Percentiles rank a stretch among this genome's conserved stretches.
These are phyloP conservation scores for Hucho hucho DNA, from an alignment of 2,113 vertebrate genomes.

Conservation along the genomic window DNA sequence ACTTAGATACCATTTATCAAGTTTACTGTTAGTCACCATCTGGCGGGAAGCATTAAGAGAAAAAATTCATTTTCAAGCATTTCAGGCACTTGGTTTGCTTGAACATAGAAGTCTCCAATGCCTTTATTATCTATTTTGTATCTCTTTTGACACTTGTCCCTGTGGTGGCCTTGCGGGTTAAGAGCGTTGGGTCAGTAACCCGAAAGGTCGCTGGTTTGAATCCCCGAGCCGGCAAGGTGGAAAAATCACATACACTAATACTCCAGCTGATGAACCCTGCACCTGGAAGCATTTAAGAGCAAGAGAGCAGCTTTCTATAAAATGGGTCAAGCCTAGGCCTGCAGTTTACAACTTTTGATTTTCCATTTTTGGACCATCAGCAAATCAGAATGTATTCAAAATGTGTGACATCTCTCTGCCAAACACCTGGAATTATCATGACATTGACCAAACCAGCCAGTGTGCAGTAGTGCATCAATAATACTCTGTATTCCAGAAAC, in stretches of 20 bases:
- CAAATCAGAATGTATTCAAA: too few relatives aligned
- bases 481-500: background rate
- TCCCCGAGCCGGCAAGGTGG: too few relatives aligned
- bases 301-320: background rate
- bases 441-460: background rate
- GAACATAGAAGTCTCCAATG: background rate
- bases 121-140: background rate
- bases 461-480: background rate
- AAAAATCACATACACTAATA: background rate
- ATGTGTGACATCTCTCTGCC: too few relatives aligned
- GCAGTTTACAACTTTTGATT: too few relatives aligned
- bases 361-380: background rate
- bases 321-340: background rate
- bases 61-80: background rate
- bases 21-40: background rate
- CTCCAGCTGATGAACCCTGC: background rate
- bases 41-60: background rate
- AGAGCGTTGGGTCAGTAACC: too few relatives aligned
- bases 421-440: background rate
- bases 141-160: background rate
- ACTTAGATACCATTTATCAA: background rate
- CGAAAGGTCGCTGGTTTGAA: too few relatives aligned
- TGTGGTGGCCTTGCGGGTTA: too few relatives aligned
- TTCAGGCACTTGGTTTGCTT: background rate
- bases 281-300: background rate